Conservation (phyloP, 2,797 vertebrate species). For the Lacerta viridis region DNA sequence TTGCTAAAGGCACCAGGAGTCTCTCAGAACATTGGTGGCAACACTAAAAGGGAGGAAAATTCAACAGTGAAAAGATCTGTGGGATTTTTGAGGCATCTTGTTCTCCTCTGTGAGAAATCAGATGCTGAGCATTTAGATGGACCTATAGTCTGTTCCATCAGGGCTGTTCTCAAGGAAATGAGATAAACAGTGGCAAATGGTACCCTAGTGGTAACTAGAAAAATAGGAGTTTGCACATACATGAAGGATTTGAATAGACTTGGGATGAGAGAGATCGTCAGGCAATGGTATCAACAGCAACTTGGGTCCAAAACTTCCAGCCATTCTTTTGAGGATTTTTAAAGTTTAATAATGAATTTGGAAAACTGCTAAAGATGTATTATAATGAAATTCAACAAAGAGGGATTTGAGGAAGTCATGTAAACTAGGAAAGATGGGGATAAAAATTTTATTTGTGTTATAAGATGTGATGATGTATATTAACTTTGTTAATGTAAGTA, state of each 20-base stretch:
- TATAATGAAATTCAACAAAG: too few species aligned
- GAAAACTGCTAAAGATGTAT: too few species aligned
- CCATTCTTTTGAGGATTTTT: too few species aligned
- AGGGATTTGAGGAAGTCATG: too few species aligned
- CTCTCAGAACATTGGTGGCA: background rate
- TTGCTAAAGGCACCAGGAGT: background rate
- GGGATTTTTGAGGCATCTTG: background rate
- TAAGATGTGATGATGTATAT: too few species aligned
- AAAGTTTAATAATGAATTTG: too few species aligned
- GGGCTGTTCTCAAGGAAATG: background rate
- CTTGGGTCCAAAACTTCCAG: background rate
- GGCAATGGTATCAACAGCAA: background rate
- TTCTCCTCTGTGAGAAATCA: background rate
- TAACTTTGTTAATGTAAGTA: too few species aligned
- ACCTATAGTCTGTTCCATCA: background rate
- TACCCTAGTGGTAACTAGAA: background rate
- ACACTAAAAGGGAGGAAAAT: background rate
- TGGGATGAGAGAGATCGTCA: background rate
- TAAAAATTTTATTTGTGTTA: too few species aligned
- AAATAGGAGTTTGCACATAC: background rate
- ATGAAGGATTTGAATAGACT: background rate
- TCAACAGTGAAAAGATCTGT: background rate
- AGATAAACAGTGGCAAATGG: background rate
- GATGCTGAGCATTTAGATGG: background rate
- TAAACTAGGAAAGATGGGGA: too few species aligned